Base-by-base conservation (phyloP, 2,888 invertebrate genomes). In the Myathropa florea region DNA sequence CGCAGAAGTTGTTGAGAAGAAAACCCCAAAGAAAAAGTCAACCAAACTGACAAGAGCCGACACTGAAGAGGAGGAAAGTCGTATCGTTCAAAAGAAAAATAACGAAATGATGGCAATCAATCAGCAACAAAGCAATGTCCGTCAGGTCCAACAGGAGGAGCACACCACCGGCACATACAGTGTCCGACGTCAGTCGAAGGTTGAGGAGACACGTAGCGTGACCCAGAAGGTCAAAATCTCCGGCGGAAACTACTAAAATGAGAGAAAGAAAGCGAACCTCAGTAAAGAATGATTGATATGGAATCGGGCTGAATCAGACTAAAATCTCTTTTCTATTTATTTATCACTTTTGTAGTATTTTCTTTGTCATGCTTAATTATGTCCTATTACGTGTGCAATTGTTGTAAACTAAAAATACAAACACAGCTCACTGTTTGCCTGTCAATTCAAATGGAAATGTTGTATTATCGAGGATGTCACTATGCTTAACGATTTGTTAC, bases 1-100 rank as follows among this genome's bases (percentile, higher is more conserved):
- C 83, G 21, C 83, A 86, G 86, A 86, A 83, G 65, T 86, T 67
- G 86, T 86, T 71, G 86, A 83, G 55, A 64, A 55, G 36, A 71
- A 78, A 9, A 78, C 86, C 9, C 78, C 83, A 23, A 83, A 79
- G 78, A 86, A 82, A 70, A 86, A 86, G 28, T 86, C 86, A 30
- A 28, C 57, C 60, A 86, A 83, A 86, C 65, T 86, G 23, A 21
- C 73, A 2, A 73, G 83, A 55, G 79, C 86, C 61, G 75, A 86
- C 28, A 86, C 86, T 30, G 30, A 83, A 14, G 83, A 86, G 21
- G 86, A 86, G 4, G 78, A 82, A 12, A 83, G 61, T 12, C 83
- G 65, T n/a, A 64, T 86, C 60, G 65, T 83, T 67, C 46, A 83
- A 65, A 83, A 67, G 83, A 86, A 75, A 12, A 79, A 83, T 14